Evolutionary conservation across 2,888 invertebrate species (phyloP), one percentile per base, ranked within the genome.

Genomic region (Selenia dentaria): DNA sequence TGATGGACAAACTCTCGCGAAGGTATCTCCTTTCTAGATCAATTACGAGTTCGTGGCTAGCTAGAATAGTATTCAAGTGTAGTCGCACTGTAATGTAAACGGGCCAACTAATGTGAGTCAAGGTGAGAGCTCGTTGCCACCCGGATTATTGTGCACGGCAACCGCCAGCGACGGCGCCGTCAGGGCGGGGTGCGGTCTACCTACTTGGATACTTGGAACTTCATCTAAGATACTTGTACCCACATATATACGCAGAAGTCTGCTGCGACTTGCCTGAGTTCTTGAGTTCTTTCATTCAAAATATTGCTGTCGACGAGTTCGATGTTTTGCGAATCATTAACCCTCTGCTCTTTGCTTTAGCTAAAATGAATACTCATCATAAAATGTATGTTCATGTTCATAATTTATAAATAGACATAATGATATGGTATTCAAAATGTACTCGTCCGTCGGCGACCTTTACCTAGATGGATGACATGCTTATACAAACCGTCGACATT

Each of bases 51-150:
- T 74, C 72, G 73, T 71, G 68, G 68, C 67, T 61, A 62, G 69
- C 74, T 74, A 73, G 2, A 4, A 2, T 16, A 16, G 16, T 16
- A 16, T 4, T 16, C 2, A 2, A 3, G 16, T 16, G 16, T 16
- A 16, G 16, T 16, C 16, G 73, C 71, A 71, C 66, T 59, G 71
- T 77, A 77, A 70, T 81, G 77, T 78, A 79, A 83, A 79, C 84
- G 75, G 78, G 76, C 77, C 76, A 74, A 68, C 78, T 70, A 72
- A 88, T 84, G 79, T 87, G 82, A 88, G 88, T 87, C 88, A 89
- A 89, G 88, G 88, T 86, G 83, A 86, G 71, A 61, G 64, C 67
- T 57, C 56, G 57, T 70, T 90, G 79, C 88, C 68, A 88, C 81
- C 85, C 87, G 88, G 87, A 83, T 77, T 75, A 68, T 69, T 60